phyloP scores from a whole-genome alignment of 2,888 invertebrate genomes.

The Eurois occulta region DNA sequence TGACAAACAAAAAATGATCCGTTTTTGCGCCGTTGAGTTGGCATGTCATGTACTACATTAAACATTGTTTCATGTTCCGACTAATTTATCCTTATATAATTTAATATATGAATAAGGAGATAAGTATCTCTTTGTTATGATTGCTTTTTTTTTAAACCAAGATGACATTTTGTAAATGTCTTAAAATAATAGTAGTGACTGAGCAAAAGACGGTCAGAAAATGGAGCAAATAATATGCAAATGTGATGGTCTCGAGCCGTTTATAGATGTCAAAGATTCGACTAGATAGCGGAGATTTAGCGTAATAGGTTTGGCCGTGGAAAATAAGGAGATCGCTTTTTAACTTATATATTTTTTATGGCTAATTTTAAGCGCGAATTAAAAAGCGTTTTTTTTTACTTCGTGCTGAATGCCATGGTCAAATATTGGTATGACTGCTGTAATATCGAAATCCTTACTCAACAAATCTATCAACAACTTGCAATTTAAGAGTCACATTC shows the following conservation, averaged over 20 bases:
- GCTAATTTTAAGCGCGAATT: not conserved
- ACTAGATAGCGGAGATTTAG: constrained; percentile 23
- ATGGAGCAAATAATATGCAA: constrained; percentile 37
- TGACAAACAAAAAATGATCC: constrained; percentile 26
- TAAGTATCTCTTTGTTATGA: constrained; percentile 16
- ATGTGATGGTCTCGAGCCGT: constrained; percentile 24
- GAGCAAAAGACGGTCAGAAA: constrained; percentile 7
- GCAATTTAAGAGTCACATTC: not conserved
- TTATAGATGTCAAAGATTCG: constrained; percentile 32
- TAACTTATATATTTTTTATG: not conserved
- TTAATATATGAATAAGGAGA: constrained; percentile 11
- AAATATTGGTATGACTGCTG: constrained; percentile 26
- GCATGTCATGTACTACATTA: constrained; percentile 18
- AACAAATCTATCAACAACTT: constrained; percentile 3
- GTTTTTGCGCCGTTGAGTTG: constrained; percentile 30
- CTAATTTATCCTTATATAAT: constrained; percentile 22
- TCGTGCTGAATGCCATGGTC: not conserved
- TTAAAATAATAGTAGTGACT: not conserved
- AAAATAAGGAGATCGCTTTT: not conserved
- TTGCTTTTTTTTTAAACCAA: not conserved
- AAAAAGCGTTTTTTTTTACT: constrained; percentile 14
- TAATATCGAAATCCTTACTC: constrained; percentile 16
- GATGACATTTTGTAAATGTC: constrained; percentile 19
- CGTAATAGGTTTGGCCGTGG: constrained; percentile 4
- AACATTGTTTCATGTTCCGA: constrained; percentile 8